These are phyloP conservation scores for Camponotus floridanus DNA, from an alignment of 1,140 invertebrate species.

Conservation along the genomic window DNA sequence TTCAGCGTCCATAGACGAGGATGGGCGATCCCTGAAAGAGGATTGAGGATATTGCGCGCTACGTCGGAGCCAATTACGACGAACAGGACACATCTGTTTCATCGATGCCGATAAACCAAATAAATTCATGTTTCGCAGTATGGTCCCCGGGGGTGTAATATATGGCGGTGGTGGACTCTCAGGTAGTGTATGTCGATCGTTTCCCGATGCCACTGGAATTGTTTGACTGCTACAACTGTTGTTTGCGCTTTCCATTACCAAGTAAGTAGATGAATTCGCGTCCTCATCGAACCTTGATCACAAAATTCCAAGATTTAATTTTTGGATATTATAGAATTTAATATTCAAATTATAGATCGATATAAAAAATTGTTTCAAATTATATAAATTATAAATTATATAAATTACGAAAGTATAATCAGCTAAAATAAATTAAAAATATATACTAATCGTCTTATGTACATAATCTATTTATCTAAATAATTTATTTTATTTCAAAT, in stretches of 20 bases:
- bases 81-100: conserved; percentile 8
- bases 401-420: neutral
- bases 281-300: conserved; percentile 69
- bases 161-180: conserved; percentile 84
- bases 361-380: neutral
- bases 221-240: conserved; percentile 65
- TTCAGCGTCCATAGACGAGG: conserved; percentile 74
- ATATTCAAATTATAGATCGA: neutral
- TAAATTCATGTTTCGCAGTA: conserved; percentile 72
- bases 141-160: conserved; percentile 80
- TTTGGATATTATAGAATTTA: neutral
- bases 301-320: neutral
- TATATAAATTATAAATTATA: neutral
- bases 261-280: conserved; percentile 64
- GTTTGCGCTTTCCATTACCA: conserved; percentile 59
- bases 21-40: conserved; percentile 51
- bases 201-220: conserved; percentile 27
- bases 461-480: neutral
- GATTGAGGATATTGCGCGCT: conserved; percentile 67
- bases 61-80: conserved; percentile 65
- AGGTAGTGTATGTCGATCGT: conserved; percentile 54
- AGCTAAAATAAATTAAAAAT: neutral
- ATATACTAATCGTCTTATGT: neutral
- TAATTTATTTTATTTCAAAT: neutral
- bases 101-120: conserved; percentile 33